Conservation (phyloP, 2,888 invertebrate genomes). For the Pomacea canaliculata region DNA sequence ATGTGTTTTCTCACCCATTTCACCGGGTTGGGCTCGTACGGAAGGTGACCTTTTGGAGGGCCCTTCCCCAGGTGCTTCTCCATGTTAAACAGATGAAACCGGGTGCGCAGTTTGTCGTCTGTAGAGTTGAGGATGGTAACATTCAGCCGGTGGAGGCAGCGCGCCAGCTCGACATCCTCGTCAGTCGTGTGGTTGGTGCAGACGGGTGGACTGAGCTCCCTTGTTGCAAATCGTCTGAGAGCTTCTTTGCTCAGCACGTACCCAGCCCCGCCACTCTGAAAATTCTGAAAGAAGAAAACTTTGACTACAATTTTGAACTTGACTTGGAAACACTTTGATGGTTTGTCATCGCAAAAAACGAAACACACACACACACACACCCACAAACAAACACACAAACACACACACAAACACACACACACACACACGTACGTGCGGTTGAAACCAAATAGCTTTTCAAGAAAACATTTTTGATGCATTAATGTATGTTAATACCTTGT, state of each 20-base stretch:
- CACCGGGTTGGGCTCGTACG: slow-evolving; percentile 5
- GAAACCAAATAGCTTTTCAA: too few species aligned
- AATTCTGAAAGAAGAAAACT: neutral
- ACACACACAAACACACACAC: neutral
- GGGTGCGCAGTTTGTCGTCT: neutral
- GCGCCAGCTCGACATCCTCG: slow-evolving; percentile 10
- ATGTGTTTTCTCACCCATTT: neutral
- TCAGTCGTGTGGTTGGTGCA: neutral
- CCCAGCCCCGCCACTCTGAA: slow-evolving; percentile 11
- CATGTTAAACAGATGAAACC: slow-evolving; percentile 3
- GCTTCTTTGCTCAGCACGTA: slow-evolving; percentile 14
- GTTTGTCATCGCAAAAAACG: too few species aligned
- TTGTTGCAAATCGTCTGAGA: neutral
- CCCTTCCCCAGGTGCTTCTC: slow-evolving; percentile 2
- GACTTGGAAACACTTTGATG: too few species aligned
- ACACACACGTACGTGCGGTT: neutral
- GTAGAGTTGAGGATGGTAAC: slow-evolving; percentile 17
- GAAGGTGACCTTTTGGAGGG: neutral
- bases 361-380: neutral
- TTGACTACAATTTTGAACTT: too few species aligned
- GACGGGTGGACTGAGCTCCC: neutral
- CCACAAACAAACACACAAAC: neutral
- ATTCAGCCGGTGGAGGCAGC: slow-evolving; percentile 5
- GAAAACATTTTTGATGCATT: too few species aligned
- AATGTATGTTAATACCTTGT: too few species aligned